Evolutionary conservation across 2,888 invertebrate genomes (phyloP), one percentile per base, ranked within the genome.

Genomic region (Orthosia gothica): DNA sequence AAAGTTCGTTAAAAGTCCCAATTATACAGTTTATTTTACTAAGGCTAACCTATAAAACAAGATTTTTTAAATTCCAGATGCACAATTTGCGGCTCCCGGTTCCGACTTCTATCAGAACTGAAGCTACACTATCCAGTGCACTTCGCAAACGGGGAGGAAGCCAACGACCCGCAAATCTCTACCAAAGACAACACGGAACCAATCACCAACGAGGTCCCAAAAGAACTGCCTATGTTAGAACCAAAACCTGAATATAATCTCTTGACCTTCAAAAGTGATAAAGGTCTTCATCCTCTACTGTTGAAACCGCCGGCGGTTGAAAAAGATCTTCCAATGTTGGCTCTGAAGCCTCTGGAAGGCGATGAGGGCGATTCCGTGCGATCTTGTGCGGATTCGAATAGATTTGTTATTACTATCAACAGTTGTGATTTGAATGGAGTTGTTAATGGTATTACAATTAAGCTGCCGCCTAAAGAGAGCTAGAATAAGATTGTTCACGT

Each of bases 51-150:
- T 2, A 2, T 26, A 26, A 62, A n/a, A 57, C 2, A 26, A 1
- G 13, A 0, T 50, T 5, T 57, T 57, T 20, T 16, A 13, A 47
- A 26, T 88, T 91, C 4, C 92, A 97, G 97, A 68, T 97, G 97
- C 67, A 93, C 94, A 61, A 93, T 96, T 5, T 97, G 97, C 86
- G 84, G 90, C 0, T 88, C 89, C 81, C 91, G 94, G 15, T 97
- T 97, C 88, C 90, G 96, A 32, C 89, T 96, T 0, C 88, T 92
- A 68, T 93, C 93, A 9, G 97, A 97, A 66, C 80, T 97, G 13
- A 96, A 96, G 77, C 92, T 91, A 0, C 96, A 97, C 81, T 97
- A 97, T 55, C 96, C 96, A 0, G 82, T 92, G 0, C 97, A 97
- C 80, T 96, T 96, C 87, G 73, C 89, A 7, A 89, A 90, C 59